phyloP scores from a whole-genome alignment of 2,797 vertebrate genomes.

The Phrynocephalus vlangalii region DNA sequence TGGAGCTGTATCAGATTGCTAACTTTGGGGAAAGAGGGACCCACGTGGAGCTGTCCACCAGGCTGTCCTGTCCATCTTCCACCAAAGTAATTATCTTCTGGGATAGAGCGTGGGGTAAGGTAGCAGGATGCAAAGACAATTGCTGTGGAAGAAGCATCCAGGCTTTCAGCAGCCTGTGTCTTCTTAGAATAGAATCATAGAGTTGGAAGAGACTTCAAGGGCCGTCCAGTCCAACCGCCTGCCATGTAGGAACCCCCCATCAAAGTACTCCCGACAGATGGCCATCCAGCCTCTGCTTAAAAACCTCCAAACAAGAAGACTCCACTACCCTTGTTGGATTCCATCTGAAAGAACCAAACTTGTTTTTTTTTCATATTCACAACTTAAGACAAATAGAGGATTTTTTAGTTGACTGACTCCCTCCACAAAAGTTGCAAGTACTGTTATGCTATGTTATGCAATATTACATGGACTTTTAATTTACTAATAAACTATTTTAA shows the following conservation, averaged over 20 bases:
- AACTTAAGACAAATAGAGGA: neutral
- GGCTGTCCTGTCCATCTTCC: neutral
- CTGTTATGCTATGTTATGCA: too few relatives aligned
- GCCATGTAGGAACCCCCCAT: too few relatives aligned
- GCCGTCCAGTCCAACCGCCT: too few relatives aligned
- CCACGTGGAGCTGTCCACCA: neutral
- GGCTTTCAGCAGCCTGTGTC: neutral
- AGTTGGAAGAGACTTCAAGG: too few relatives aligned
- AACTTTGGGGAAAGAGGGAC: neutral
- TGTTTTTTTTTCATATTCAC: neutral
- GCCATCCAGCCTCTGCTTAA: too few relatives aligned
- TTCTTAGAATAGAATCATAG: neutral
- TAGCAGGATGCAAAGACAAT: neutral
- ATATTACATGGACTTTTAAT: too few relatives aligned
- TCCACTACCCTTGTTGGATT: neutral
- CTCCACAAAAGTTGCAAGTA: neutral
- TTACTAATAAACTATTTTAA: too few relatives aligned
- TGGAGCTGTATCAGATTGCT: neutral
- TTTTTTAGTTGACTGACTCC: neutral
- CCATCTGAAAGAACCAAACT: neutral
- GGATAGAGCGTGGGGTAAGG: too few relatives aligned
- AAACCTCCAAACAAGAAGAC: too few relatives aligned
- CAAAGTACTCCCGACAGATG: too few relatives aligned
- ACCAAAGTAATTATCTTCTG: neutral
- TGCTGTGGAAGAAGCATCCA: too few relatives aligned